A percentile compares a stretch with the other conserved stretches of the same genome.
Conservation (phyloP, 2,888 invertebrate genomes). For the Thymelicus sylvestris region DNA sequence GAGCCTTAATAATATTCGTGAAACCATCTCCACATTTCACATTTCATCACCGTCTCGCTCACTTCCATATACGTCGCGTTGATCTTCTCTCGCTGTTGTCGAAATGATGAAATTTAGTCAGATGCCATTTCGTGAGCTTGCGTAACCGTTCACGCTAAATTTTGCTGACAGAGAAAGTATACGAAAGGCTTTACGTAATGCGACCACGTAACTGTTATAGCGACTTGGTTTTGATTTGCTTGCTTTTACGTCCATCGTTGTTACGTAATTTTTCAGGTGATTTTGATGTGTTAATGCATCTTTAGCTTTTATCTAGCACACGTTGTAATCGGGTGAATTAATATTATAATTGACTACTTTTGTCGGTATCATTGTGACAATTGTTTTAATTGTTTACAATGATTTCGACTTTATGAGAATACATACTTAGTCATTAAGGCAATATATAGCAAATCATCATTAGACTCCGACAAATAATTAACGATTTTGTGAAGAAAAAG, state of each 20-base stretch:
- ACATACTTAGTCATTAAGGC: constrained; percentile 11
- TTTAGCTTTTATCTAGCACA: not conserved
- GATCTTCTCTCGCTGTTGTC: constrained; percentile 70
- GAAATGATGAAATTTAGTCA: constrained; percentile 82
- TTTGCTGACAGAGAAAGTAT: constrained; percentile 84
- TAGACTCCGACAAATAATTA: constrained; percentile 9
- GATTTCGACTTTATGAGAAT: constrained; percentile 28
- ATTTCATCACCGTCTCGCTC: constrained; percentile 62
- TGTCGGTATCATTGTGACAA: constrained; percentile 15
- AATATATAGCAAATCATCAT: constrained; percentile 22
- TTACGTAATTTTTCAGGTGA: constrained; percentile 74
- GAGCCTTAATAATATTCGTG: constrained; percentile 35
- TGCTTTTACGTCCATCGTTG: constrained; percentile 76
- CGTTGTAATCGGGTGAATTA: constrained; percentile 7
- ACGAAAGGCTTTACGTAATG: constrained; percentile 82
- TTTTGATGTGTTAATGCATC: constrained; percentile 59
- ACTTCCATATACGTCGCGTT: constrained; percentile 69
- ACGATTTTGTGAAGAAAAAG: constrained; percentile 2
- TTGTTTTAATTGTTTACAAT: constrained; percentile 32
- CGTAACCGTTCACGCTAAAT: constrained; percentile 80
- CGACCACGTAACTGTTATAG: constrained; percentile 74
- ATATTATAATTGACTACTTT: constrained; percentile 14
- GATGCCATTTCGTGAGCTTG: constrained; percentile 77
- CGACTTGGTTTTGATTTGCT: constrained; percentile 82
- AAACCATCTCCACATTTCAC: constrained; percentile 61